Base-by-base conservation (phyloP, 2,888 invertebrate genomes). In the Cataglyphis rosenhaueri region DNA sequence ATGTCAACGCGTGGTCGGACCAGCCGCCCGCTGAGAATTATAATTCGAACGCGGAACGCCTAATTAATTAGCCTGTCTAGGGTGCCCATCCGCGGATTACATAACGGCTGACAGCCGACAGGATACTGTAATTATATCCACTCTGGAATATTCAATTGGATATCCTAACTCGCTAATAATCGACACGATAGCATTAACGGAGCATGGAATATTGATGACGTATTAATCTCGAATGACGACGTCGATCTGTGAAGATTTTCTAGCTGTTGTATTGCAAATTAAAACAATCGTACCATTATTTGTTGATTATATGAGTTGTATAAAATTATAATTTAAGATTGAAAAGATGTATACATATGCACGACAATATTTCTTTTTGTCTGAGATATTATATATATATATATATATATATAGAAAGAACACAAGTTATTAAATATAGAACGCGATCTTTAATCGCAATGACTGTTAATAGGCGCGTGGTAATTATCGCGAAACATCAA, bases 101-200 rank as follows among this genome's bases (percentile, higher is more conserved):
- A 85, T 86, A 88, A 88, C 85, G 82, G 85, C 84, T 87, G 89
- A 88, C 88, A 85, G 85, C 78, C 82, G 41, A 84, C 74, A 74
- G 84, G 83, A 88, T 86, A 88, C 85, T 84, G 86, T 89, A 90
- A 92, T 92, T 90, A 86, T 86, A 87, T 52, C 75, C 81, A 83
- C 75, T 86, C 76, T 76, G 86, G 88, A 88, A 90, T 91, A 92
- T 91, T 90, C 91, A 87, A 91, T 91, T 88, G 87, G 88, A 92
- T 85, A 89, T 52, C 83, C 90, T 86, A 91, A 91, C 88, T 92
- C 89, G 89, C 87, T 91, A 91, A 92, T 91, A 92, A 92, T 92
- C 90, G 88, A 88, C 88, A 87, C 86, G 86, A 88, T 86, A 85
- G 87, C 83, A 89, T 91, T 92, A 92, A 91, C 89, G 86, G 84